Evolutionary conservation across 2,113 vertebrate species (phyloP).

Genomic region (Poeciliopsis turrubarensis): DNA sequence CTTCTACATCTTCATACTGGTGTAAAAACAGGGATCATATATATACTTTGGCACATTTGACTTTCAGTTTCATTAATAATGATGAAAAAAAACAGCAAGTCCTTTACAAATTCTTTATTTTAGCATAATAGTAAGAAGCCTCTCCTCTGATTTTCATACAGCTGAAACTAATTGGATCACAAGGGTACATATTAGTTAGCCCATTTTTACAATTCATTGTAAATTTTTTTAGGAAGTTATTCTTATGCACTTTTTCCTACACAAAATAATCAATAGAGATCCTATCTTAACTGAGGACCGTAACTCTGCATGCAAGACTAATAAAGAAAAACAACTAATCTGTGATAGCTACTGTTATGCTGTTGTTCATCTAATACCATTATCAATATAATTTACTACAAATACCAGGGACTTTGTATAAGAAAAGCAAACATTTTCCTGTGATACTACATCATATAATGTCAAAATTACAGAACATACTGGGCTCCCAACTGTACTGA

Average conservation of each 20-base stretch:
- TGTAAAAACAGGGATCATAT: too few species aligned
- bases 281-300: constrained; percentile 79
- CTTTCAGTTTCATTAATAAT: not conserved
- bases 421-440: constrained; percentile 69
- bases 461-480: constrained; percentile 68
- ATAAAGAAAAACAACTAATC: constrained; percentile 79
- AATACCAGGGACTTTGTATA: constrained; percentile 76
- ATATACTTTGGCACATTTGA: not conserved
- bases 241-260: constrained; percentile 80
- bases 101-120: constrained; percentile 81
- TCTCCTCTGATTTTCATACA: constrained; percentile 82
- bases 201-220: constrained; percentile 80
- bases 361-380: constrained; percentile 77
- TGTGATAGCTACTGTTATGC: constrained; percentile 80
- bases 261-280: constrained; percentile 82
- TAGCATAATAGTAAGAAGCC: constrained; percentile 82
- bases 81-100: constrained; percentile 17
- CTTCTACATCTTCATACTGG: too few species aligned
- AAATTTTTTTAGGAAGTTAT: constrained; percentile 78
- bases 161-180: constrained; percentile 82
- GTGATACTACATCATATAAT: constrained; percentile 65
- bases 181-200: constrained; percentile 80
- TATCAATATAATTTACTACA: constrained; percentile 81
- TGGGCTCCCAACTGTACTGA: constrained; percentile 76
- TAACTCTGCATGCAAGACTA: constrained; percentile 83